Evolutionary conservation across 2,888 invertebrate genomes (phyloP), one percentile per base, ranked within the genome.

Genomic region (Bellardia pandia): DNA sequence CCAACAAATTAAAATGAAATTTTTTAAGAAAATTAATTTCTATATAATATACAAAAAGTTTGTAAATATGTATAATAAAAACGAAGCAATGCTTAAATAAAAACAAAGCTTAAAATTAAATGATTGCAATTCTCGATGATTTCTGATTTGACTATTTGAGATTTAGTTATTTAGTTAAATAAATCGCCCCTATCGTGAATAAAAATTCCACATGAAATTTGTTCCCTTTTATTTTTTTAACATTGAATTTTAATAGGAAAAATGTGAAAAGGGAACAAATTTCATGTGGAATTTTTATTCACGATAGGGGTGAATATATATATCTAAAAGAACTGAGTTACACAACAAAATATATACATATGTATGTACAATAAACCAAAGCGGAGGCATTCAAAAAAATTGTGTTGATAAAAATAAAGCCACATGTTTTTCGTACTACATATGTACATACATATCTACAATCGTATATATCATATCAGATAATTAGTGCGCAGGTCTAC

Each of bases 401-500:
- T 60, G 8, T 71, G 51, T 71, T 79, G 79, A 79, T 79, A 79
- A 71, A 79, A 71, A 71, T 60, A 60, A 79, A 62, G 60, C 13
- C 69, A 78, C 45, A 71, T 60, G 51, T 51, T 51, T 51, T 69
- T 9, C n/a, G 68, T 48, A 13, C 4, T 16, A n/a, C 51, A 56
- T 72, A 56, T 2, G 9, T 33, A 51, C n/a, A 11, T 33, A 51
- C n/a, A 11, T 37, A 6, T 16, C 9, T 42, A 45, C 13, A 45
- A 9, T 16, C 11, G n/a, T 51, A 37, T 3, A 11, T 42, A 62
- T 62, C 13, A 40, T 37, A 37, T 58, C n/a, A 68, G 74, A 58
- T 58, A 48, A 58, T 58, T 16, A 74, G 40, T 68, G 81, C 74
- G 81, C 81, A 74, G 48, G 81, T 81, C 81, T 81, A 58, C 81